Evolutionary conservation across 2,113 vertebrate genomes (phyloP).

Genomic region (Embiotoca jacksoni): DNA sequence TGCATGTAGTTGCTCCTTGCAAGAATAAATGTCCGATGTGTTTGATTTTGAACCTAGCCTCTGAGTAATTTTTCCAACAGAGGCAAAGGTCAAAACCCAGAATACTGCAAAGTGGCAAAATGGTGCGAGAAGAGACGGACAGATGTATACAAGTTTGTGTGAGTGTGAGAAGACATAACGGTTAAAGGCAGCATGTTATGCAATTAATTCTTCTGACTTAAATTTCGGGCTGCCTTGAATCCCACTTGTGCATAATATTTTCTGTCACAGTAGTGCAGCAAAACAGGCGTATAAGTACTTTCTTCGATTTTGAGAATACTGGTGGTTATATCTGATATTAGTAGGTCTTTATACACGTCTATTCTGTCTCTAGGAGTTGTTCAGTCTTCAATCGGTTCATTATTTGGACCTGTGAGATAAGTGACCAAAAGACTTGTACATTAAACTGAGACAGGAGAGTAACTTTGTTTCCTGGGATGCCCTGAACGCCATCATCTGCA

Average conservation of each 20-base stretch:
- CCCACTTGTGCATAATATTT: neutral
- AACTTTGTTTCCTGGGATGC: conserved; percentile 66
- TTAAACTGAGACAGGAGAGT: conserved; percentile 38
- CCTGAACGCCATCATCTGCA: conserved; percentile 81
- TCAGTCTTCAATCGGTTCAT: neutral
- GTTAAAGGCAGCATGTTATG: neutral
- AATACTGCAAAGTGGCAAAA: neutral
- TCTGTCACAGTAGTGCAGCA: neutral
- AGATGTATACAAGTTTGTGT: neutral
- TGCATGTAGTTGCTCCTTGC: no score
- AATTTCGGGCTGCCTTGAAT: neutral
- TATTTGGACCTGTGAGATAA: neutral
- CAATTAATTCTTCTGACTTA: neutral
- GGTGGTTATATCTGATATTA: neutral
- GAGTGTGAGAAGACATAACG: neutral
- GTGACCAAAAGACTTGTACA: neutral
- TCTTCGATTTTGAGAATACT: neutral
- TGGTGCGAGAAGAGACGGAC: conserved; percentile 3
- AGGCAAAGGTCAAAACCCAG: conserved; percentile 50
- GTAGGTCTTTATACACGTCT: neutral
- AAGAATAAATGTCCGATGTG: no score
- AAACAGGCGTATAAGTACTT: neutral
- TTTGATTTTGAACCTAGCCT: no score
- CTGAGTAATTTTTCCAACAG: no score
- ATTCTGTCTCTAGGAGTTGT: neutral